Evolutionary conservation across 1,140 invertebrate species (phyloP), one percentile per base, ranked within the genome.

Genomic region (Oscheius sp.): DNA sequence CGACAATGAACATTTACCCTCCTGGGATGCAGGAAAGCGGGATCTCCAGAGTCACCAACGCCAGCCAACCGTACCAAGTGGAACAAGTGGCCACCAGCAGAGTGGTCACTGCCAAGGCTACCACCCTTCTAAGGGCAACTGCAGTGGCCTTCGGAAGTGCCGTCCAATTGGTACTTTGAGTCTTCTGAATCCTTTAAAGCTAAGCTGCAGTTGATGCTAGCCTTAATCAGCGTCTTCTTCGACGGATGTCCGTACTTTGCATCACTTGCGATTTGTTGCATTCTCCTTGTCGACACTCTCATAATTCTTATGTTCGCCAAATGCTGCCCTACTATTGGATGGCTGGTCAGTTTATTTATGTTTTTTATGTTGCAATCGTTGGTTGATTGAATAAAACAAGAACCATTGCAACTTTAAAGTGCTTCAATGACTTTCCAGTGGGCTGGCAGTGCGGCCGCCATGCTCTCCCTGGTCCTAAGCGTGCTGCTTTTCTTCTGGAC

Each of bases 141-240:
- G 58, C 79, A 28, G 66, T 72, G 32, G 73, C 76, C 38, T 71
- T 82, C 31, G 80, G 36, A 20, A 61, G 79, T 38, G 78, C 75
- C 42, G 46, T 82, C 29, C 79, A 79, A 58, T 68, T 82, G 36
- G 69, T 79, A 32, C 64, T 46, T 29, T 13, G 20, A 10, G 13
- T 7, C 49, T 55, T 13, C 23, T 13, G 23, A 7, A 10, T n/a
- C 38, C n/a, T 55, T 13, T 55, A 36, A 65, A 18, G 23, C 62
- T 1, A 31, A 73, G n/a, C 77, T 78, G 58, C 65, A 82, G 81
- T 31, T 81, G 23, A 78, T 83, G 26, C 83, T 82, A 42, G 62
- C 76, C 45, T 71, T 79, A 45, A 80, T 82, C 58, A 81, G 78
- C 38, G 34, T 83, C 13, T 82, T 82, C 61, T 82, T 80, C 65